Evolutionary conservation across 23 tunicate genomes (phyloP).

Genomic region (Halocynthia aurantium): DNA sequence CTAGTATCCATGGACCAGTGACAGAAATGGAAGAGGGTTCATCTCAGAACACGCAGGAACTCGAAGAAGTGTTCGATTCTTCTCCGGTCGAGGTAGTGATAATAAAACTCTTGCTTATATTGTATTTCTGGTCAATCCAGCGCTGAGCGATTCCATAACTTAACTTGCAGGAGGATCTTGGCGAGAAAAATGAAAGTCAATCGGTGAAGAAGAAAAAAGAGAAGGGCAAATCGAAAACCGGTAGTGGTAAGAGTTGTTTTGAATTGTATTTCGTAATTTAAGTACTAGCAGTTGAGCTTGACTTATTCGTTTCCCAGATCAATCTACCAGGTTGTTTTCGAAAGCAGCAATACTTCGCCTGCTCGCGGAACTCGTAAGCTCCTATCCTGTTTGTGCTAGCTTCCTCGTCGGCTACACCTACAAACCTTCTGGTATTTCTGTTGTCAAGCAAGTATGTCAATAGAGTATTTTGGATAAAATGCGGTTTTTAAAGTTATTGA

Average conservation of each 20-base stretch:
- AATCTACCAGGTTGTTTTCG: constrained; percentile 31
- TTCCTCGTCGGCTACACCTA: constrained; percentile 64
- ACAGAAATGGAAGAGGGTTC: constrained; percentile 19
- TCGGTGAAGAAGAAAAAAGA: not conserved
- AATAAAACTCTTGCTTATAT: not conserved
- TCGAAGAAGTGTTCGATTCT: constrained; percentile 20
- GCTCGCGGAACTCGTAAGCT: constrained; percentile 81
- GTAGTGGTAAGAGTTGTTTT: not conserved
- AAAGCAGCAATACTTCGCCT: constrained; percentile 80
- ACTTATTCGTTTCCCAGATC: constrained; percentile 2
- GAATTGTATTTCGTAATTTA: not conserved
- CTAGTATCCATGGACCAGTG: constrained; percentile 11
- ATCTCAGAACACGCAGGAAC: constrained; percentile 11
- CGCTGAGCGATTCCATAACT: not conserved
- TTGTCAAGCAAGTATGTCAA: constrained; percentile 47
- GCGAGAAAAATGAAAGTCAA: not conserved
- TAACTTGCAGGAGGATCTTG: not conserved
- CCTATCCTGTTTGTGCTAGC: constrained; percentile 79
- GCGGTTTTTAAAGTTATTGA: too few relatives aligned
- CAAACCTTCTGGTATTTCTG: constrained; percentile 32
- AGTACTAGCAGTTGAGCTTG: not conserved
- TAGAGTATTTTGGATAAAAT: too few relatives aligned
- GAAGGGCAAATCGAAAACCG: constrained; percentile 2
- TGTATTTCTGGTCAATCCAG: not conserved
- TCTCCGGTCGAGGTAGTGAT: not conserved